These are phyloP conservation scores for Symphodus melops DNA, from an alignment of 2,113 vertebrate genomes.

Conservation along the genomic window DNA sequence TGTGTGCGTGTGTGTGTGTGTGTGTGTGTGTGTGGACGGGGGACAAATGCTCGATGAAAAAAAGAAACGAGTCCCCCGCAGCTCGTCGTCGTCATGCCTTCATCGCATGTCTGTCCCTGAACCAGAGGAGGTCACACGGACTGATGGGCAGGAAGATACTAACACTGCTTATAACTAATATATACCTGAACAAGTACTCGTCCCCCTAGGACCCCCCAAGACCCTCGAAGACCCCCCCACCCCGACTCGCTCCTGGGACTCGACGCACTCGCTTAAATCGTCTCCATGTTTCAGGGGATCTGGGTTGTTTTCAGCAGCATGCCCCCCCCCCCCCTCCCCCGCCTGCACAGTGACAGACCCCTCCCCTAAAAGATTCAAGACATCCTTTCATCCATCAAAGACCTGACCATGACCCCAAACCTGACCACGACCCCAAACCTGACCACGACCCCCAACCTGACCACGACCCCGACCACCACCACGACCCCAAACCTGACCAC, in stretches of 20 bases:
- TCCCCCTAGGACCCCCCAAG: constrained; percentile 15
- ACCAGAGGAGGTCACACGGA: constrained; percentile 42
- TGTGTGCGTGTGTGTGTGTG: not conserved
- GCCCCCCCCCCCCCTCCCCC: constrained; percentile 19
- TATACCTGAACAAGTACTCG: constrained; percentile 32
- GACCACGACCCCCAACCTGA: too few species aligned
- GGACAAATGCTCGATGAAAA: constrained; percentile 33
- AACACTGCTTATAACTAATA: constrained; percentile 29
- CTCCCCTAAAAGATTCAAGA: not conserved
- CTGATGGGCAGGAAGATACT: constrained; percentile 1
- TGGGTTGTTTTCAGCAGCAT: not conserved
- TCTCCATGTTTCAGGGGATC: not conserved
- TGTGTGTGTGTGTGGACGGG: constrained; percentile 48
- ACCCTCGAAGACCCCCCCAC: not conserved
- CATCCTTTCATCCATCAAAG: not conserved
- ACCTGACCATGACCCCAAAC: too few species aligned
- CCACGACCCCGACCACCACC: too few species aligned
- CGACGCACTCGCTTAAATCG: too few species aligned
- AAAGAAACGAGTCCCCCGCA: constrained; percentile 28
- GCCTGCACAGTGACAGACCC: not conserved
- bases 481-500: too few species aligned
- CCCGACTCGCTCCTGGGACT: not conserved
- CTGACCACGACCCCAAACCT: too few species aligned
- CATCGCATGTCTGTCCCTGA: constrained; percentile 90
- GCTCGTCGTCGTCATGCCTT: constrained; percentile 83